Percentiles rank a stretch among this genome's conserved stretches.
Evolutionary conservation across 1,140 invertebrate species (phyloP).

Genomic region (Drosophila kurseongensis): DNA sequence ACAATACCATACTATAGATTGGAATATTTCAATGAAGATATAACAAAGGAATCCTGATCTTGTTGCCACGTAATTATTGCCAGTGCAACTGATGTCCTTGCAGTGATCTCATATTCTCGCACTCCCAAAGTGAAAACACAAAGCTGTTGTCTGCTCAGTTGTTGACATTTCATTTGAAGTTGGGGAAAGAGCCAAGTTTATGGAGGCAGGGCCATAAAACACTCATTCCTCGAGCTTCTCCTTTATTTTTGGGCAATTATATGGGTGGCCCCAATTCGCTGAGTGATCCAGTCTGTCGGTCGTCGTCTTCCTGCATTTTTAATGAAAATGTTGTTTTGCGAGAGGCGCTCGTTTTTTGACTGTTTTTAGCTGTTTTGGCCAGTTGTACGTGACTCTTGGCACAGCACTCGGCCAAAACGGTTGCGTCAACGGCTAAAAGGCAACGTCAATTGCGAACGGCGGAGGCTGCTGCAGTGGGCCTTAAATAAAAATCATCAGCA

Average conservation of each 20-base stretch:
- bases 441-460: constrained; percentile 25
- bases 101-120: constrained; percentile 8
- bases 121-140: constrained; percentile 3
- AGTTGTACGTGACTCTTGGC: constrained; percentile 72
- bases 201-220: constrained; percentile 34
- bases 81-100: constrained; percentile 13
- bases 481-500: constrained; percentile 50
- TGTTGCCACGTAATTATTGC: neutral
- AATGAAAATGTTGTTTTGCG: constrained; percentile 40
- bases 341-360: neutral
- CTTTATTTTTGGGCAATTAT: constrained; percentile 35
- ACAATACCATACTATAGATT: too few relatives aligned
- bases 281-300: constrained; percentile 39
- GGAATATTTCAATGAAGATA: too few relatives aligned
- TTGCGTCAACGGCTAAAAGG: constrained; percentile 57
- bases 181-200: constrained; percentile 25
- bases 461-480: constrained; percentile 36
- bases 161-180: constrained; percentile 22
- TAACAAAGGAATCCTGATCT: neutral
- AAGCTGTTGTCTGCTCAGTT: neutral
- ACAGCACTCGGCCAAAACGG: constrained; percentile 51
- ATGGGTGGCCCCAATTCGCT: constrained; percentile 43
- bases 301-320: constrained; percentile 64
- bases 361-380: constrained; percentile 32
- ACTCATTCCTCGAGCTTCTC: constrained; percentile 6